phyloP scores from a whole-genome alignment of 1,140 invertebrate species.

The Chelonus insularis region DNA sequence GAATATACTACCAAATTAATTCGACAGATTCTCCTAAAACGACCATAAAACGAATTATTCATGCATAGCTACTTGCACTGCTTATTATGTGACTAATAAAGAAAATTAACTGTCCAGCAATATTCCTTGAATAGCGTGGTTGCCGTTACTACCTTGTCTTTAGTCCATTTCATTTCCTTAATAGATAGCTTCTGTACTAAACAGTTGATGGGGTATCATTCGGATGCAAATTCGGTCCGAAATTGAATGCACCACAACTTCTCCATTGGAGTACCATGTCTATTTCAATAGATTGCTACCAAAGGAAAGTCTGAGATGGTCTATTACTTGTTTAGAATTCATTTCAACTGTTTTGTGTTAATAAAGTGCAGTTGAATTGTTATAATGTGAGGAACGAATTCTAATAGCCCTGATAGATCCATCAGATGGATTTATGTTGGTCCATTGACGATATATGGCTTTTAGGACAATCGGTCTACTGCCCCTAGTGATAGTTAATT shows the following conservation, averaged over 20 bases:
- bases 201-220: slow-evolving; percentile 27
- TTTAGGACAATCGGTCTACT: slow-evolving; percentile 10
- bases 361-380: too few relatives aligned
- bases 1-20: too few relatives aligned
- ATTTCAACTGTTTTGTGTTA: too few relatives aligned
- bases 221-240: slow-evolving; percentile 29
- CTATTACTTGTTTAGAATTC: background rate
- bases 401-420: slow-evolving; percentile 1
- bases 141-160: background rate
- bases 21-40: too few relatives aligned
- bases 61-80: too few relatives aligned
- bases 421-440: slow-evolving; percentile 23
- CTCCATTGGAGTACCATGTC: slow-evolving; percentile 1
- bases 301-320: background rate
- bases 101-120: background rate
- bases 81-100: background rate
- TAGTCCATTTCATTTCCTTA: slow-evolving; percentile 11
- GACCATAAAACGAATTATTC: too few relatives aligned
- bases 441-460: slow-evolving; percentile 11
- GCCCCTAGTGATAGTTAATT: slow-evolving; percentile 9
- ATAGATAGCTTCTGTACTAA: slow-evolving; percentile 26
- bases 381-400: too few relatives aligned
- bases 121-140: slow-evolving; percentile 1
- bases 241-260: slow-evolving; percentile 18
- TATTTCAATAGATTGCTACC: background rate